These are phyloP conservation scores for Lutjanus campechanus DNA, from an alignment of 2,797 vertebrate species.

Conservation along the genomic window DNA sequence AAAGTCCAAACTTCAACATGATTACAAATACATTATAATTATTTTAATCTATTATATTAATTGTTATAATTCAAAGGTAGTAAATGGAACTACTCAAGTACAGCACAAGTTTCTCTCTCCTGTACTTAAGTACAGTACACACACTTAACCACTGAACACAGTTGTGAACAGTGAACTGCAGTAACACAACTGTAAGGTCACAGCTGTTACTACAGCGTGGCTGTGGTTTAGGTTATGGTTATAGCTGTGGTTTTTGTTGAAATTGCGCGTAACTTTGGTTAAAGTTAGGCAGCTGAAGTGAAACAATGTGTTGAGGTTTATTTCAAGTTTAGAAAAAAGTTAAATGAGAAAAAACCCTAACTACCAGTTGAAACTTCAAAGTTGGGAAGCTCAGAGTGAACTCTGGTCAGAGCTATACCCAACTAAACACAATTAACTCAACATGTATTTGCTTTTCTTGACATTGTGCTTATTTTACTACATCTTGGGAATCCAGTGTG, in stretches of 20 bases:
- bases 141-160: not conserved
- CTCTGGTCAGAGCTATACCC: constrained; percentile 17
- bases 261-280: constrained; percentile 9
- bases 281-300: constrained; percentile 18
- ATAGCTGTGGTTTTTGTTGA: constrained; percentile 8
- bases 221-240: not conserved
- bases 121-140: too few species aligned
- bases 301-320: constrained; percentile 36
- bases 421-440: constrained; percentile 39
- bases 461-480: constrained; percentile 55
- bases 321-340: constrained; percentile 23
- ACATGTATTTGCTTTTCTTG: constrained; percentile 45
- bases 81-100: too few species aligned
- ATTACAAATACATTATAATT: too few species aligned
- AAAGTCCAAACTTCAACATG: too few species aligned
- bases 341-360: constrained; percentile 23
- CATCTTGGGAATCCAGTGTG: constrained; percentile 37
- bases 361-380: constrained; percentile 22
- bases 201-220: not conserved
- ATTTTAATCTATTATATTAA: too few species aligned
- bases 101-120: too few species aligned
- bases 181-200: not conserved
- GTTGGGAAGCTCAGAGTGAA: constrained; percentile 6
- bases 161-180: not conserved
- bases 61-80: too few species aligned